A percentile compares a stretch with the other conserved stretches of the same genome.
Evolutionary conservation across 2,797 vertebrate species (phyloP).

Genomic region (Bucorvus abyssinicus): DNA sequence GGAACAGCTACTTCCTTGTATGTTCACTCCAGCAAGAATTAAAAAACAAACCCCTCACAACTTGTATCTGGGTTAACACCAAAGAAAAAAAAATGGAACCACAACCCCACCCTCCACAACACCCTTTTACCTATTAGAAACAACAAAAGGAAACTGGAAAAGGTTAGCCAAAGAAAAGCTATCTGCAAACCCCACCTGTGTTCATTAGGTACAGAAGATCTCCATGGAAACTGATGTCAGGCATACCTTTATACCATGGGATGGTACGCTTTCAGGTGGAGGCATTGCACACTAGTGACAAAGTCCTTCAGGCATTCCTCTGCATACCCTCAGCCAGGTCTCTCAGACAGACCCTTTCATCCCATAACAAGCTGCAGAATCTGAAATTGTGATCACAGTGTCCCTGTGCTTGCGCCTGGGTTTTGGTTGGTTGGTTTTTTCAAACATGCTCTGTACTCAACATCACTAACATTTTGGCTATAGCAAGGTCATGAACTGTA

Average conservation of each 20-base stretch:
- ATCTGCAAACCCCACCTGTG: not conserved
- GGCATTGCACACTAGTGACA: not conserved
- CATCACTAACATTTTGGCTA: not conserved
- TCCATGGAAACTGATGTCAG: constrained; percentile 68
- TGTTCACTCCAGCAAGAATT: not conserved
- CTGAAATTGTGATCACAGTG: not conserved
- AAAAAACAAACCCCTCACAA: not conserved
- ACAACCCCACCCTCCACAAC: no score
- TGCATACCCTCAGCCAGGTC: not conserved
- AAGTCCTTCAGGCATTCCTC: not conserved
- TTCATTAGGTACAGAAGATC: constrained; percentile 44
- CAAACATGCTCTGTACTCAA: not conserved
- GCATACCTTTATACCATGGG: not conserved
- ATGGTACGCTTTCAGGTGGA: not conserved
- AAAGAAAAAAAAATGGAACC: not conserved
- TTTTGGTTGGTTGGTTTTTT: not conserved
- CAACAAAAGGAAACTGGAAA: not conserved
- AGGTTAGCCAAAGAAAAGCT: not conserved
- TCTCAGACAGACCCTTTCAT: not conserved
- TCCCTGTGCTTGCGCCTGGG: not conserved
- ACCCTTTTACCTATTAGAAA: not conserved
- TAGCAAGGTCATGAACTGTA: not conserved
- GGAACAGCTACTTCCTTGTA: not conserved
- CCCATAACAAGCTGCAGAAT: not conserved
- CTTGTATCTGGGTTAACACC: not conserved